Evolutionary conservation across 2,888 invertebrate species (phyloP), one percentile per base, ranked within the genome.

Genomic region (Maniola hyperantus): DNA sequence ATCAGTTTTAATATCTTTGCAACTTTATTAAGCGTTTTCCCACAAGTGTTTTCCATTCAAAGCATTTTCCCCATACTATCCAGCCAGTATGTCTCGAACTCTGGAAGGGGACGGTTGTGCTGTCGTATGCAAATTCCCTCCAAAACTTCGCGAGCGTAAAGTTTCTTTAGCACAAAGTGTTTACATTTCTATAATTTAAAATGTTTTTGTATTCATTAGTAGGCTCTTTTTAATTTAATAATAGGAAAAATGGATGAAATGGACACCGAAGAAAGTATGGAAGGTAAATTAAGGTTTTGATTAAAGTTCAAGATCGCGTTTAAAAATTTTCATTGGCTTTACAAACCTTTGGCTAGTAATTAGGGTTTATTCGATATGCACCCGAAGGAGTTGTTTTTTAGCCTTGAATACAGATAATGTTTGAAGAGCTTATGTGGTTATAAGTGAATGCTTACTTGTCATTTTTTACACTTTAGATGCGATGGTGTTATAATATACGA

Each of bases 81-180:
- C 42, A 36, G 1, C 39, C 71, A 76, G 76, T 76, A 60, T 65
- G 67, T 68, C 62, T 64, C 44, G 54, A 51, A 53, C 65, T 64
- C 34, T 67, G 64, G 59, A 2, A 13, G 57, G 59, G 70, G 61
- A 36, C 66, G 70, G 74, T 71, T 58, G 74, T 67, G 67, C 58
- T 64, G 59, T 13, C 36, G 33, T 20, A 48, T 48, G 54, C 42
- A 18, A 58, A 51, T 68, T 65, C 68, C 70, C 68, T 63, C 51
- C 54, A 67, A 72, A 73, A 73, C 70, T 70, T 72, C 67, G 67
- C 54, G 53, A 18, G 46, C n/a, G 36, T 36, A 48, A 57, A 57
- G 57, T 57, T 57, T 42, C 0, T n/a, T 57, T 42, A 6, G 2
- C 39, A 5, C 15, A 39, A 57, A 57, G 18, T 42, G 42, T 2